Evolutionary conservation across 2,113 vertebrate species (phyloP).

Genomic region (Urocolius indicus): DNA sequence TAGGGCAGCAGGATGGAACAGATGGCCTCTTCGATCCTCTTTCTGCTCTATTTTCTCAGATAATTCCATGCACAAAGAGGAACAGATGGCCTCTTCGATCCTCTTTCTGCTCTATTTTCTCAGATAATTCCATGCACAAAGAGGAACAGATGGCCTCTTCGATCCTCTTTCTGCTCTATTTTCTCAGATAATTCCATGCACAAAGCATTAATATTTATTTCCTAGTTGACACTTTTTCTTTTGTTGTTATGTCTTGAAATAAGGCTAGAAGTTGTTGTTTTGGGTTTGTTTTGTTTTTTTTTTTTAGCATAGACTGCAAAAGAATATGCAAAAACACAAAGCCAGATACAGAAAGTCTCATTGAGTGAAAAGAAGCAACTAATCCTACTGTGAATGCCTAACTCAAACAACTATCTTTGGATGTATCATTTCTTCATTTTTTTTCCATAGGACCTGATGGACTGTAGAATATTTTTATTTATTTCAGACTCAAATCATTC

Average conservation of each 20-base stretch:
- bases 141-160: background rate
- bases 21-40: background rate
- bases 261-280: background rate
- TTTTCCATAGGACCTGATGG: background rate
- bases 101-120: background rate
- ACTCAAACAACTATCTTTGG: background rate
- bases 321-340: background rate
- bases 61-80: background rate
- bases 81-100: background rate
- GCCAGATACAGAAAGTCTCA: background rate
- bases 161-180: background rate
- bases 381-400: background rate
- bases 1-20: background rate
- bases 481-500: background rate
- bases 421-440: background rate
- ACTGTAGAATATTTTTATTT: background rate
- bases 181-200: background rate
- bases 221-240: background rate
- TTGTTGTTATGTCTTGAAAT: background rate
- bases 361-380: background rate
- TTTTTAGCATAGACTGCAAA: background rate
- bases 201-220: background rate
- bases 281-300: background rate
- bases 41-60: background rate
- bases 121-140: background rate